Conservation (phyloP, 1,140 invertebrate species). For the Drosophila parabipectinata region DNA sequence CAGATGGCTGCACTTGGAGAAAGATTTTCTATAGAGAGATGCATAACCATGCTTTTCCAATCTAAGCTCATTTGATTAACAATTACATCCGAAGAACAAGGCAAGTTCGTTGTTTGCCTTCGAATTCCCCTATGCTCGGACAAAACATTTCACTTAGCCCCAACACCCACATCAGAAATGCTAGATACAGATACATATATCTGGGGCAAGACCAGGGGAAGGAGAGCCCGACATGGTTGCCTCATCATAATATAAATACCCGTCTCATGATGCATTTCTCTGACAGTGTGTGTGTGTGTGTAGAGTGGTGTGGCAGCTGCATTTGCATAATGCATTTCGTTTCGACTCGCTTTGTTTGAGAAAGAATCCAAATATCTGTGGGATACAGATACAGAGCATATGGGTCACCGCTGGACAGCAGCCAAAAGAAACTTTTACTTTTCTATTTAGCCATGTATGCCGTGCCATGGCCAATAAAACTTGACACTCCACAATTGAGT, state of each 20-base stretch:
- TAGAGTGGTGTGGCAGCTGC: slow-evolving; percentile 47
- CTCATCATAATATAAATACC: slow-evolving; percentile 51
- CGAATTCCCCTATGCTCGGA: slow-evolving; percentile 17
- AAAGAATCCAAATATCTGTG: slow-evolving; percentile 46
- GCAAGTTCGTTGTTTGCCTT: slow-evolving; percentile 27
- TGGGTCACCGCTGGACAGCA: slow-evolving; percentile 66
- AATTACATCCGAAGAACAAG: slow-evolving; percentile 41
- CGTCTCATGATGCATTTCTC: slow-evolving; percentile 45
- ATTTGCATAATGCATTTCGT: slow-evolving; percentile 71
- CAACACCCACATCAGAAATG: slow-evolving; percentile 26
- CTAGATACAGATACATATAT: background rate
- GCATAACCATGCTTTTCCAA: slow-evolving; percentile 5
- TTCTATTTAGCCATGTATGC: slow-evolving; percentile 32
- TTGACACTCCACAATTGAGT: slow-evolving; percentile 67
- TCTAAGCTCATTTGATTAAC: slow-evolving; percentile 35
- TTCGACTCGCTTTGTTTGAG: slow-evolving; percentile 38
- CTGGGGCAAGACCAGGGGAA: background rate
- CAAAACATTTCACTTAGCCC: slow-evolving; percentile 42
- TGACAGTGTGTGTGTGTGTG: slow-evolving; percentile 7
- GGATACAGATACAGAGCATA: slow-evolving; percentile 30
- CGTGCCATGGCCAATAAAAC: slow-evolving; percentile 66
- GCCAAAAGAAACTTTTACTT: slow-evolving; percentile 51
- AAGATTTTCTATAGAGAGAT: background rate
- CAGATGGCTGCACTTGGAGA: background rate
- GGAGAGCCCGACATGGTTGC: slow-evolving; percentile 16